Base-by-base conservation (phyloP, 2,797 vertebrate genomes). In the Carapus acus region DNA sequence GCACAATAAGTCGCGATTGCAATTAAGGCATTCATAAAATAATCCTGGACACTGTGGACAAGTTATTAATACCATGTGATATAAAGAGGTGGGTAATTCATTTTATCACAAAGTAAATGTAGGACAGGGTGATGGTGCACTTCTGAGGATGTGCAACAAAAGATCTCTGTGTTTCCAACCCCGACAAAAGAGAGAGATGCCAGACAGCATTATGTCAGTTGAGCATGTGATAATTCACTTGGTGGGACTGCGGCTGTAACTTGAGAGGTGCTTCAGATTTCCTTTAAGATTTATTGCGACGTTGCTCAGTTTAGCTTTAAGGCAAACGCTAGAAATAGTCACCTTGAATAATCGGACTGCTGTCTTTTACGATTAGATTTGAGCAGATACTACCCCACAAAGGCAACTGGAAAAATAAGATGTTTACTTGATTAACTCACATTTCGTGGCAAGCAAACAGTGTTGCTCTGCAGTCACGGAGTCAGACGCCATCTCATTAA, bases 111-210 rank as follows among this genome's bases (percentile, higher is more conserved):
- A 68, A 63, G 14, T 37, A n/a, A n/a, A n/a, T n/a, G n/a, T n/a
- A 57, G 34, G 15, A 38, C 34, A 49, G 18, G 36, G 15, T n/a
- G n/a, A n/a, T n/a, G 19, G 48, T 18, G 7, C 22, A 42, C 39
- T 31, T 42, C 19, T 48, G 40, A 21, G 31, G 49, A 55, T 4
- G 14, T 15, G 19, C 48, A 76, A 77, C 72, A 81, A 79, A 44
- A 72, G 24, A 2, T 1, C 15, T 66, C 55, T 80, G 72, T 66
- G 51, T 64, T 61, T 73, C 11, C 23, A 55, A n/a, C 38, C 20
- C 36, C 38, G 27, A 23, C 39, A 58, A 38, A 43, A 46, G 27
- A 42, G 42, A 23, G 57, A n/a, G 62, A 58, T 62, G 57, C 18
- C 47, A 49, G 37, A 11, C 3, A 54, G 51, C 20, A 1, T 58